phyloP scores from a whole-genome alignment of 2,888 invertebrate species.

The Balanococcus diminutus region DNA sequence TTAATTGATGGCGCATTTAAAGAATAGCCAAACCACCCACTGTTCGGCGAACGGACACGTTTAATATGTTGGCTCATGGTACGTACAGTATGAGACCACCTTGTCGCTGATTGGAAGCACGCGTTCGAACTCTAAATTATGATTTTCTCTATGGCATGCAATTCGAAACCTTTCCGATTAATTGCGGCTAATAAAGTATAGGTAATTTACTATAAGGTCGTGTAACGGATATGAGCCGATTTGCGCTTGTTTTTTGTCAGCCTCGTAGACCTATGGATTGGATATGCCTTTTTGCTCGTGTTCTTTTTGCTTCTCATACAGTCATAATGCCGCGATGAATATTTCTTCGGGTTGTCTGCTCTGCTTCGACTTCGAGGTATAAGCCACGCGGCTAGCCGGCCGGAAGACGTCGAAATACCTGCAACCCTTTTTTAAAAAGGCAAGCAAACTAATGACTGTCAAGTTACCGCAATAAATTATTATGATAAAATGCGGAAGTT shows the following conservation, averaged over 20 bases:
- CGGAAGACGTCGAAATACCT: neutral
- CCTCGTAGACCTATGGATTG: neutral
- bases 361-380: neutral
- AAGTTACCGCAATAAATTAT: neutral
- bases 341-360: neutral
- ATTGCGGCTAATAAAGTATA: constrained; percentile 47
- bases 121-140: constrained; percentile 51
- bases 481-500: constrained; percentile 2
- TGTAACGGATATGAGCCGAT: neutral
- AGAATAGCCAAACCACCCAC: constrained; percentile 33
- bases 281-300: neutral
- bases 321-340: neutral
- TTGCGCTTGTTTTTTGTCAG: constrained; percentile 12
- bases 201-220: constrained; percentile 38
- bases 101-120: constrained; percentile 52
- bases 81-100: constrained; percentile 33
- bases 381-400: neutral
- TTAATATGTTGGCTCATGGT: constrained; percentile 27
- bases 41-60: constrained; percentile 39
- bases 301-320: neutral
- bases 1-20: constrained; percentile 48
- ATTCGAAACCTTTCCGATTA: constrained; percentile 52
- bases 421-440: neutral
- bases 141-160: constrained; percentile 51
- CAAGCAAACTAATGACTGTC: neutral